Percentiles rank a stretch among this genome's conserved stretches.
Conservation (phyloP, 2,797 vertebrate genomes). For the Lemur catta region DNA sequence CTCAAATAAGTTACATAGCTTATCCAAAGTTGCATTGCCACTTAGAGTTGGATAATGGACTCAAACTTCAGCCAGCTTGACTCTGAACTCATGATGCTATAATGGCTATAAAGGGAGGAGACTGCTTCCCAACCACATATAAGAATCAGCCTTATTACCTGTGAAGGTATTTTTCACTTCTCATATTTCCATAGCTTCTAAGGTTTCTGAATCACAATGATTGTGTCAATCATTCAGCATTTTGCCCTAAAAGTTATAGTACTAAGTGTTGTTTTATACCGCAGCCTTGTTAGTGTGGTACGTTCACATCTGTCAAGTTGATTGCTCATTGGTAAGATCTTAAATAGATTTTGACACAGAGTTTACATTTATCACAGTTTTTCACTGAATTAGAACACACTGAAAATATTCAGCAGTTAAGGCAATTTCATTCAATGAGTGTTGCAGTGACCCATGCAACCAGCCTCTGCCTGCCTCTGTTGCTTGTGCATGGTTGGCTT, state of each 20-base stretch:
- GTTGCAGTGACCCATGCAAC: background rate
- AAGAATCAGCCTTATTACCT: background rate
- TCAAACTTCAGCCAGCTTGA: background rate
- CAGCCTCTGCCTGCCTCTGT: slow-evolving; percentile 8
- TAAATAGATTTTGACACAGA: background rate
- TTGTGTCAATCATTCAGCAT: background rate
- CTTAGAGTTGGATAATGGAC: background rate
- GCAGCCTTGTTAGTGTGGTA: background rate
- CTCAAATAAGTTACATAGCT: background rate
- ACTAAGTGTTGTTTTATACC: background rate
- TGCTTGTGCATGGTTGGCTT: slow-evolving; percentile 41
- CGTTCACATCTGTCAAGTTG: background rate
- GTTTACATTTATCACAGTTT: background rate
- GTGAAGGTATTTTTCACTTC: background rate
- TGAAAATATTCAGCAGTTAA: background rate
- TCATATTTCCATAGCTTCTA: background rate
- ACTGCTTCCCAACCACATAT: background rate
- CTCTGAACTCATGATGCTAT: background rate
- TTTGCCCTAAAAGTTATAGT: background rate
- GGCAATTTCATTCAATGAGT: background rate
- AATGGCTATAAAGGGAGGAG: background rate
- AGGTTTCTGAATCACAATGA: background rate
- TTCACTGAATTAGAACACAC: background rate
- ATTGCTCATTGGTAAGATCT: background rate
- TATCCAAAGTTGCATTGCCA: background rate